Conservation (phyloP, 2,113 vertebrate genomes). For the Hemiprocne comata region DNA sequence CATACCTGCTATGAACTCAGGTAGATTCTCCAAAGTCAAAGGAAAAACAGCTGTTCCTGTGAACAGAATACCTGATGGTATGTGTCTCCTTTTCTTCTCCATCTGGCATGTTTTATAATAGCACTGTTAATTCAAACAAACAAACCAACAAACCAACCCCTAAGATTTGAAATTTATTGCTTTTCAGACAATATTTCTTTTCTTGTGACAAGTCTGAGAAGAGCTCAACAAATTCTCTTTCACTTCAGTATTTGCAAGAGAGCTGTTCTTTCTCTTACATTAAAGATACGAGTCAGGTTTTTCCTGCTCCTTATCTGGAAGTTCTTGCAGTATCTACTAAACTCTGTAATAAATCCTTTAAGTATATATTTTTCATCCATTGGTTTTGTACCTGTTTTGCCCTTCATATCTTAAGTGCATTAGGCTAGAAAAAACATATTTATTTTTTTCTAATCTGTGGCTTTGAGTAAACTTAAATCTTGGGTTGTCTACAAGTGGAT, state of each 20-base stretch:
- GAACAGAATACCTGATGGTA: background rate
- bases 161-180: background rate
- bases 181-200: background rate
- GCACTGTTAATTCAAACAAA: too few relatives aligned
- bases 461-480: background rate
- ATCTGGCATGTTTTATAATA: background rate
- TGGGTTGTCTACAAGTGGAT: background rate
- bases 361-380: background rate
- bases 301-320: background rate
- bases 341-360: background rate
- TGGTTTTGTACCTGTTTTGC: background rate
- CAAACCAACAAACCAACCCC: background rate
- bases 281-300: background rate
- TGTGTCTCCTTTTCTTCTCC: background rate
- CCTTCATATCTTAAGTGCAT: background rate
- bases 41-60: background rate
- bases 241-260: background rate
- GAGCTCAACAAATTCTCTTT: background rate
- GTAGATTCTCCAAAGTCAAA: background rate
- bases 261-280: background rate
- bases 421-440: background rate
- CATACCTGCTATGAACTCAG: background rate
- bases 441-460: background rate
- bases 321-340: background rate
- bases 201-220: background rate